A percentile compares a stretch with the other conserved stretches of the same genome.
Evolutionary conservation across 2,797 vertebrate genomes (phyloP).

Genomic region (Cossypha heuglini): DNA sequence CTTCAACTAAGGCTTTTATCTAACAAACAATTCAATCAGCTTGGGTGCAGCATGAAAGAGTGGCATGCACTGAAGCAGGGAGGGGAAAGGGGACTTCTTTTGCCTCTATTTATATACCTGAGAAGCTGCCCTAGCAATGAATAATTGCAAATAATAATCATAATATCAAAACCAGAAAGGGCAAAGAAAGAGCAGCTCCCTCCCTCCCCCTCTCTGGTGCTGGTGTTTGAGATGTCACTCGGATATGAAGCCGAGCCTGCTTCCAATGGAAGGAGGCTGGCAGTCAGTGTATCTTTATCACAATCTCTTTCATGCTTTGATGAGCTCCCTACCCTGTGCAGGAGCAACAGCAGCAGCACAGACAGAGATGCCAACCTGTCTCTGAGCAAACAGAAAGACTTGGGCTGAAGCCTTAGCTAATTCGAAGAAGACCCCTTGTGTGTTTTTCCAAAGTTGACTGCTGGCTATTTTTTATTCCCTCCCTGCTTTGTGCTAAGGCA

Average conservation of each 20-base stretch:
- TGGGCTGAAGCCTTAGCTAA: background rate
- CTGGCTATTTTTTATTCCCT: background rate
- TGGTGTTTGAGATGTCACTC: constrained; percentile 25
- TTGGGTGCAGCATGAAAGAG: background rate
- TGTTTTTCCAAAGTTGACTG: constrained; percentile 9
- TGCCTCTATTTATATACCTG: background rate
- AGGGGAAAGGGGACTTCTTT: background rate
- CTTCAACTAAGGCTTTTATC: constrained; percentile 39
- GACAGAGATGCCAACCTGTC: constrained; percentile 46
- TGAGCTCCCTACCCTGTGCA: background rate
- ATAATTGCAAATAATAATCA: constrained; percentile 25
- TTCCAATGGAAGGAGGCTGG: constrained; percentile 35
- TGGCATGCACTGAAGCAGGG: background rate
- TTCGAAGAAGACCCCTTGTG: background rate
- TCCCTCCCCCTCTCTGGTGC: background rate
- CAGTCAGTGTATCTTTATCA: constrained; percentile 61
- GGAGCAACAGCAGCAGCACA: constrained; percentile 6
- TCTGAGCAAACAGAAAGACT: background rate
- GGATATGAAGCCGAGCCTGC: background rate
- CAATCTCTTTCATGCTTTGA: constrained; percentile 55
- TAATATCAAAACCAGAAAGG: background rate
- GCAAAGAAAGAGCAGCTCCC: background rate
- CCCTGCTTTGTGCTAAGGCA: background rate
- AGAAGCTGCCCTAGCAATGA: background rate
- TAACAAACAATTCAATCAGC: constrained; percentile 1